Evolutionary conservation across 2,113 vertebrate species (phyloP), one percentile per base, ranked within the genome.

Genomic region (Nestor notabilis): DNA sequence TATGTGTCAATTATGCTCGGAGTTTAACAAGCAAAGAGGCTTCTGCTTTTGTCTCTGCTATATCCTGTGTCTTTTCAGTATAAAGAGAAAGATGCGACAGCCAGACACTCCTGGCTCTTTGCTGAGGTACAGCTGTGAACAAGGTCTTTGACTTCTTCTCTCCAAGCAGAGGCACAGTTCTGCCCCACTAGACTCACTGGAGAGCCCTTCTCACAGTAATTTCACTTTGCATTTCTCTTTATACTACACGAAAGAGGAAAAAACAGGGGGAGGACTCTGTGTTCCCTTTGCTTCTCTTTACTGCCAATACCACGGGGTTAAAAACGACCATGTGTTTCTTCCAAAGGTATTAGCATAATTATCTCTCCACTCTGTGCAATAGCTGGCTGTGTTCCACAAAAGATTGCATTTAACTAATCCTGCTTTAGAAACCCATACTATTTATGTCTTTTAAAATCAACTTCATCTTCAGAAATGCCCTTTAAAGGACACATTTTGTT

Each of bases 401-500:
- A 65, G 41, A 66, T 6, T 84, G 80, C 86, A 8, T 50, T 93
- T 49, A 85, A 88, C 90, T 97, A 90, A 93, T 93, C 72, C 89
- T 89, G 63, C 79, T 80, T 68, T 28, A 66, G 71, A 56, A 87
- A 70, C 24, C 44, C 53, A 13, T 25, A 35, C 64, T 86, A 72
- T 95, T 93, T 90, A n/a, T 83, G 74, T 49, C 72, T 70, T 23
- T 71, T 29, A 61, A 50, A 88, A 92, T 83, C 94, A 53, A 33
- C 83, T 63, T 61, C 58, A 74, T 93, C 94, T 86, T 63, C 96
- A 93, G 83, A 75, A 58, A 37, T 83, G 91, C 80, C 89, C 93
- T 97, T 96, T 96, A 90, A 95, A 93, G 80, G 95, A 92, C 86
- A 58, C 28, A 2, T 43, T 74, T 70, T 65, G 20, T 86, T 93